These are phyloP conservation scores for Sebastes dallii DNA, from an alignment of 2,797 vertebrate genomes.

Conservation along the genomic window DNA sequence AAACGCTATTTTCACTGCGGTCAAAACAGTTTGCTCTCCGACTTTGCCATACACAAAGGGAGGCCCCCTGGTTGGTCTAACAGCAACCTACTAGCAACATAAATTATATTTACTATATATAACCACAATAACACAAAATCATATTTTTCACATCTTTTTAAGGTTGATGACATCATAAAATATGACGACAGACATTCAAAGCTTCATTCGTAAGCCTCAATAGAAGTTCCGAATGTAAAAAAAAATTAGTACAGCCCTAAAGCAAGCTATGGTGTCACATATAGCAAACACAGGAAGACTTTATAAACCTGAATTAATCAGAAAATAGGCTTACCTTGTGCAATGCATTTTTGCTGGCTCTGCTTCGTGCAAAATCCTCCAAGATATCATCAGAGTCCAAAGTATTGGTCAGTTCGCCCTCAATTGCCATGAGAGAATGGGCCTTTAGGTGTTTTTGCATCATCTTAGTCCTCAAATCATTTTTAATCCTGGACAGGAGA, in stretches of 20 bases:
- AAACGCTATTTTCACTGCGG: background rate
- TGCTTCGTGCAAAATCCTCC: background rate
- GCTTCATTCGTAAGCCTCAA: background rate
- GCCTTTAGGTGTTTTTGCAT: background rate
- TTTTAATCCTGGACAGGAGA: background rate
- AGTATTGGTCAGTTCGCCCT: background rate
- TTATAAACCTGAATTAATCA: background rate
- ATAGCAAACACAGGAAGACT: background rate
- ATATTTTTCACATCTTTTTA: background rate
- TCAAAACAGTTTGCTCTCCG: background rate
- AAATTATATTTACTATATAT: background rate
- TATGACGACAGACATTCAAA: background rate
- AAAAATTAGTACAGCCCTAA: background rate
- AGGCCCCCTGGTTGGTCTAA: background rate
- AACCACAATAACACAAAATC: background rate
- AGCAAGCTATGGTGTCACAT: background rate
- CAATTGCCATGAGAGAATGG: background rate
- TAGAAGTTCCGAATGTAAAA: background rate
- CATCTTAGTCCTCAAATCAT: background rate
- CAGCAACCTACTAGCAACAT: background rate
- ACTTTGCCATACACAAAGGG: background rate
- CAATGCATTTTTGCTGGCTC: background rate
- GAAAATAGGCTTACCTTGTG: background rate
- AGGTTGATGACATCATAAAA: background rate
- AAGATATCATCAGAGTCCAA: background rate